Evolutionary conservation across 2,797 vertebrate genomes (phyloP).

Genomic region (Sebastes hubbsi): DNA sequence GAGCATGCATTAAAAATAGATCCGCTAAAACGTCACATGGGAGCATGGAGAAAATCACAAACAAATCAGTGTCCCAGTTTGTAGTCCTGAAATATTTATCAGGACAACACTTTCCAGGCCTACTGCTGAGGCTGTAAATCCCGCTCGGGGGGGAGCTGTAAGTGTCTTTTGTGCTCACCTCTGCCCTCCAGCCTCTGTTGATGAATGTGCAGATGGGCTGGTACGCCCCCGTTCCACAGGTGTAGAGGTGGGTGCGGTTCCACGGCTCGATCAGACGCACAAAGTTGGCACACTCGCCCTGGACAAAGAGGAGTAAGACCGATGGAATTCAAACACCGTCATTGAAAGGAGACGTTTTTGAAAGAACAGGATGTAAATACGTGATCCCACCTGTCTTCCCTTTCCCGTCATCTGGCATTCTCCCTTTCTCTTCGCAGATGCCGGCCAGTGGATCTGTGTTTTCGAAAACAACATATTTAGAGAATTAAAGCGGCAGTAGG

Average conservation of each 20-base stretch:
- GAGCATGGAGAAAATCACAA: constrained; percentile 61
- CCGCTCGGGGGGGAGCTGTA: constrained; percentile 26
- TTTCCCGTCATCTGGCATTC: constrained; percentile 90
- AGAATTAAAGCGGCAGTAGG: constrained; percentile 7
- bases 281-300: constrained; percentile 90
- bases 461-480: not conserved
- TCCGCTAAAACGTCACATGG: constrained; percentile 45
- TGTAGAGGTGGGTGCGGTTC: constrained; percentile 90
- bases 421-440: constrained; percentile 84
- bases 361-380: constrained; percentile 52
- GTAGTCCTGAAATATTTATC: constrained; percentile 74
- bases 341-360: constrained; percentile 27
- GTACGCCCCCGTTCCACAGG: constrained; percentile 89
- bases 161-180: constrained; percentile 73
- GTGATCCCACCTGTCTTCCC: constrained; percentile 81
- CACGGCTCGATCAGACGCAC: constrained; percentile 87
- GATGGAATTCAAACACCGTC: constrained; percentile 48
- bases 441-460: constrained; percentile 87
- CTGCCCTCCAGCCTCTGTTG: constrained; percentile 88
- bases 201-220: constrained; percentile 88
- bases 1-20: constrained; percentile 59
- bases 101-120: constrained; percentile 54
- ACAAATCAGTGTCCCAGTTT: constrained; percentile 78
- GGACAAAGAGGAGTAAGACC: constrained; percentile 43
- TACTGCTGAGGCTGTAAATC: constrained; percentile 42